Evolutionary conservation across 2,113 vertebrate species (phyloP), one percentile per base, ranked within the genome.

Genomic region (Leucoraja erinaceus): DNA sequence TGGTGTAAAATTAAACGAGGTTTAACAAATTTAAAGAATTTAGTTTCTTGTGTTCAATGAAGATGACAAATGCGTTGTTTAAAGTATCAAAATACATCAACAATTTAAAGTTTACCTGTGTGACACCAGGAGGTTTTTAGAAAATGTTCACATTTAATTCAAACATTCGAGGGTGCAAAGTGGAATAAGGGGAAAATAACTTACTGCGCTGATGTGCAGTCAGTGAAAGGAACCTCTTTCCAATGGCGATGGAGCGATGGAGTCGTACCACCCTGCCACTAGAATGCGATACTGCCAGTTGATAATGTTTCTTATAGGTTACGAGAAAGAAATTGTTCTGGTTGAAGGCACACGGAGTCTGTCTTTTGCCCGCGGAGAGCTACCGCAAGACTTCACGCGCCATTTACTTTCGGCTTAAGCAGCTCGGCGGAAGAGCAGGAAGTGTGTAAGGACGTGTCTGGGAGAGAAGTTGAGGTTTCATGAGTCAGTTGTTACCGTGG

Each of bases 381-480:
- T 54, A 38, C 38, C 66, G 72, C 66, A 72, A 28, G 38, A 74
- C 38, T 91, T 72, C 66, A 70, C 47, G 90, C 66, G 33, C 90
- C 90, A 91, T 47, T 91, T 33, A 74, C 68, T 74, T 72, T 38
- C 68, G 54, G 28, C 20, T 6, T 38, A 11, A 72, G 22, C 66
- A 12, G 63, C 68, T 88, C 33, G 38, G 12, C 66, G 11, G 38
- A 91, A 54, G 33, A 72, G 33, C 90, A 91, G 90, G 90, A 91
- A 91, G 38, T 74, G 66, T 72, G 68, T 54, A 33, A 74, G 90
- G 72, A 47, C 11, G 9, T 4, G 68, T 25, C n/a, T 86, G 83
- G 90, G 72, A 90, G 63, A 90, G 63, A 90, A 70, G 90, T 91
- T 91, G 90, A 91, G 90, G 90, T 91, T 91, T 91, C 20, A 61